Evolutionary conservation across 2,797 vertebrate genomes (phyloP).

Genomic region (Sciaenops ocellatus): DNA sequence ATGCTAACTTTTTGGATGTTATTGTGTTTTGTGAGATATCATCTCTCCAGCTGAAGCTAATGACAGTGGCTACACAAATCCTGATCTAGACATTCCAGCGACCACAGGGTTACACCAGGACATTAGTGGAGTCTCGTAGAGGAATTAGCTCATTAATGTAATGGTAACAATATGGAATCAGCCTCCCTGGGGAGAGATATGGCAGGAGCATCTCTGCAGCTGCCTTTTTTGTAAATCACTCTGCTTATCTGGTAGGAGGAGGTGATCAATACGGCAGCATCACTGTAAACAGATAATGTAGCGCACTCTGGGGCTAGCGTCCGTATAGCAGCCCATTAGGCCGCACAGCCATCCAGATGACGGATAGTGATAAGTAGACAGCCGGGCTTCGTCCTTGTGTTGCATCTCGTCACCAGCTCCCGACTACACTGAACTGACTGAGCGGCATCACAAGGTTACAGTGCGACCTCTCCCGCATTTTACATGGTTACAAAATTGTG

Average conservation of each 20-base stretch:
- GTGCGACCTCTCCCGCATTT: constrained; percentile 33
- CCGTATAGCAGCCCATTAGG: constrained; percentile 83
- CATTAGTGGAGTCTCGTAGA: constrained; percentile 83
- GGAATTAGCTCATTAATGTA: constrained; percentile 90
- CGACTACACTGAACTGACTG: constrained; percentile 38
- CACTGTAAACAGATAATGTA: constrained; percentile 89
- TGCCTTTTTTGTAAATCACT: constrained; percentile 86
- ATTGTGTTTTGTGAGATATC: constrained; percentile 39
- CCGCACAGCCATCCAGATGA: constrained; percentile 79
- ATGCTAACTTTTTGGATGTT: constrained; percentile 41
- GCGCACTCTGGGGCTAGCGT: constrained; percentile 75
- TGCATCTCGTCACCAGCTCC: constrained; percentile 68
- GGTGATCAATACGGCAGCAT: constrained; percentile 86
- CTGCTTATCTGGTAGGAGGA: constrained; percentile 86
- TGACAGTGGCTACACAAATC: constrained; percentile 64
- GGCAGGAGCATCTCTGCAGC: constrained; percentile 83
- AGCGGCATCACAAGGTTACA: constrained; percentile 44
- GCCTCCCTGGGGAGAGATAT: constrained; percentile 83
- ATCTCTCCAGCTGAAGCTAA: constrained; percentile 57
- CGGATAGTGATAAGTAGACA: constrained; percentile 81
- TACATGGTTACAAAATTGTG: not conserved
- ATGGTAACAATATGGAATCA: constrained; percentile 88
- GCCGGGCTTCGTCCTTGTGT: constrained; percentile 69
- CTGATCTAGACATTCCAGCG: constrained; percentile 76
- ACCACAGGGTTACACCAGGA: constrained; percentile 81